Evolutionary conservation across 2,888 invertebrate species (phyloP).

Genomic region (Dromius quadrimaculatus): DNA sequence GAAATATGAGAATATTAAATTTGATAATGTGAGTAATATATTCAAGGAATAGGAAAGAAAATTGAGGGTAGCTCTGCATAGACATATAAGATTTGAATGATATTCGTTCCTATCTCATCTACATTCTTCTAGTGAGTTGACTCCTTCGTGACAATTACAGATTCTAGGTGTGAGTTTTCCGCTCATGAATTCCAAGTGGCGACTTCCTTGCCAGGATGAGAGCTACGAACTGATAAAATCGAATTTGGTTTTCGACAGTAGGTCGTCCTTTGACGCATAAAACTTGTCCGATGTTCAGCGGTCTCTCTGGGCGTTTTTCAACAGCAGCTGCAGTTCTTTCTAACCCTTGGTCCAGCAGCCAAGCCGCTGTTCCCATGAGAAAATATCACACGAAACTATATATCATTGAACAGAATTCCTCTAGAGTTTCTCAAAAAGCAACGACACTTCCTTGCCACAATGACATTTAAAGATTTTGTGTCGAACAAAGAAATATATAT

Average conservation of each 20-base stretch:
- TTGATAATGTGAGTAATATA: too few relatives aligned
- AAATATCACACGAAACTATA: conserved; percentile 48
- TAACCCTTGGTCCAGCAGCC: conserved; percentile 2
- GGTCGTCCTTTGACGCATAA: conserved; percentile 50
- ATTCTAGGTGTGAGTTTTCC: conserved; percentile 20
- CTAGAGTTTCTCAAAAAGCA: conserved; percentile 49
- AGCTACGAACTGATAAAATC: conserved; percentile 30
- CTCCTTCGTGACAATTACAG: conserved; percentile 6
- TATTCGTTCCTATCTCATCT: conserved; percentile 13
- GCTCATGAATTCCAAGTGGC: conserved; percentile 24
- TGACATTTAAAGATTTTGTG: conserved; percentile 47
- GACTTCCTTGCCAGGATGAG: neutral
- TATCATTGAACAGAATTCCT: conserved; percentile 47
- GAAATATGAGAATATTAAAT: too few relatives aligned
- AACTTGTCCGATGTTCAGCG: conserved; percentile 43
- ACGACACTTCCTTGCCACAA: conserved; percentile 41
- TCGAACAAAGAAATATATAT: conserved; percentile 44
- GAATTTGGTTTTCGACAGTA: conserved; percentile 46
- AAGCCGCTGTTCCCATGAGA: conserved; percentile 36
- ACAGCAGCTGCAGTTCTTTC: conserved; percentile 32
- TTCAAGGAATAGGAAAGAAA: too few relatives aligned
- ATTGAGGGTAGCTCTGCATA: too few relatives aligned
- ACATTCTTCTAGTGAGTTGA: conserved; percentile 3
- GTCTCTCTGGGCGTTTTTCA: conserved; percentile 40
- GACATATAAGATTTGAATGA: too few relatives aligned